phyloP scores from a whole-genome alignment of 2,888 invertebrate species.

The Hirtodrosophila trivittata region DNA sequence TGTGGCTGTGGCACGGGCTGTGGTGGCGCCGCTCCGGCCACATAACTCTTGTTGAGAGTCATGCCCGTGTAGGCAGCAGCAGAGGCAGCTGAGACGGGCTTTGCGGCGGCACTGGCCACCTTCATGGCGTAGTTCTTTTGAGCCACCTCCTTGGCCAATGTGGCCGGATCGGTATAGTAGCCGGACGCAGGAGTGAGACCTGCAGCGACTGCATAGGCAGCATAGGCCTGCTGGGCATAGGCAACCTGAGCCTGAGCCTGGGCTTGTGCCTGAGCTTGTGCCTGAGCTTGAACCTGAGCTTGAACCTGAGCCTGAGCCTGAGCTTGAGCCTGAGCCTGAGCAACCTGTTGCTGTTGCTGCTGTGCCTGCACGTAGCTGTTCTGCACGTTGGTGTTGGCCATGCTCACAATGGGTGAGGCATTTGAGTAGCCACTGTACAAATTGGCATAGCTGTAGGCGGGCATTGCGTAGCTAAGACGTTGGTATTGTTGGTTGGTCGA shows the following conservation, averaged over 20 bases:
- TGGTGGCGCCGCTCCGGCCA: slow-evolving; percentile 47
- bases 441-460: slow-evolving; percentile 62
- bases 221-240: slow-evolving; percentile 68
- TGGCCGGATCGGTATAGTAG: slow-evolving; percentile 85
- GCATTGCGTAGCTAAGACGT: slow-evolving; percentile 72
- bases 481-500: slow-evolving; percentile 35
- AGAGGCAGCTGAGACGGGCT: slow-evolving; percentile 71
- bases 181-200: slow-evolving; percentile 66
- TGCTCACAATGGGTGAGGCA: slow-evolving; percentile 63
- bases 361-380: slow-evolving; percentile 62
- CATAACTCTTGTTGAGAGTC: slow-evolving; percentile 86
- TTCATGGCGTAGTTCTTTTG: slow-evolving; percentile 92
- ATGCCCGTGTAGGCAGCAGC: slow-evolving; percentile 88
- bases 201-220: slow-evolving; percentile 65
- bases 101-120: slow-evolving; percentile 82
- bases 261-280: slow-evolving; percentile 59
- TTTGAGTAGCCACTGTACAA: slow-evolving; percentile 54
- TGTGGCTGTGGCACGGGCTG: slow-evolving; percentile 55
- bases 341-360: slow-evolving; percentile 45
- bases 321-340: slow-evolving; percentile 31
- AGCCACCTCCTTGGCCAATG: slow-evolving; percentile 91
- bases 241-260: slow-evolving; percentile 67
- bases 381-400: slow-evolving; percentile 38
- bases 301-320: slow-evolving; percentile 52
- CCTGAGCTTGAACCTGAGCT: slow-evolving; percentile 42